Conservation (phyloP, 2,113 vertebrate genomes). For the Ranitomeya imitator region DNA sequence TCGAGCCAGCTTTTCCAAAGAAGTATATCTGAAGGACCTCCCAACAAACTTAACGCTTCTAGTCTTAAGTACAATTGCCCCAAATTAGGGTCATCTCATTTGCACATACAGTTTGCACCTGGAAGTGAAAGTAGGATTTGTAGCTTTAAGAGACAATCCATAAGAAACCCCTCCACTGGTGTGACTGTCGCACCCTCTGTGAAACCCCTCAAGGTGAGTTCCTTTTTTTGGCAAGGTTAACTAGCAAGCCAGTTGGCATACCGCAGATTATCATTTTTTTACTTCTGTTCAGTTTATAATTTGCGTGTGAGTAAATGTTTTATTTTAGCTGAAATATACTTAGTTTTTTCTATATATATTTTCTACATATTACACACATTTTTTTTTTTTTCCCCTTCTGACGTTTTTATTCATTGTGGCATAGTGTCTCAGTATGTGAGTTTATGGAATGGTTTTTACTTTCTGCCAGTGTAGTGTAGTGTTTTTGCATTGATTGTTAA, state of each 20-base stretch:
- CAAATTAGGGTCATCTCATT: slow-evolving; percentile 76
- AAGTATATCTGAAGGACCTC: slow-evolving; percentile 89
- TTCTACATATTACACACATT: no score
- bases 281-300: neutral
- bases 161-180: slow-evolving; percentile 59
- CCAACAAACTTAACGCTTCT: slow-evolving; percentile 79
- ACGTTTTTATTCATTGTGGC: no score
- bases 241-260: neutral
- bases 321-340: neutral
- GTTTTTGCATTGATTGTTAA: no score
- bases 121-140: slow-evolving; percentile 73
- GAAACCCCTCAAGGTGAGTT: slow-evolving; percentile 78
- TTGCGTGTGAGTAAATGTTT: no score
- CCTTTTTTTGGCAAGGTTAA: neutral
- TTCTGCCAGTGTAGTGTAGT: no score
- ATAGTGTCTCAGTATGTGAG: no score
- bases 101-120: slow-evolving; percentile 88
- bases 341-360: no score
- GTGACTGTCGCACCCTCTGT: slow-evolving; percentile 63
- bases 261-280: neutral
- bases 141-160: slow-evolving; percentile 68
- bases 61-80: slow-evolving; percentile 78
- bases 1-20: slow-evolving; percentile 79
- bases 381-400: no score
- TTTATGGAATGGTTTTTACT: no score